Evolutionary conservation across 2,113 vertebrate genomes (phyloP).

Genomic region (Otocyon megalotis): DNA sequence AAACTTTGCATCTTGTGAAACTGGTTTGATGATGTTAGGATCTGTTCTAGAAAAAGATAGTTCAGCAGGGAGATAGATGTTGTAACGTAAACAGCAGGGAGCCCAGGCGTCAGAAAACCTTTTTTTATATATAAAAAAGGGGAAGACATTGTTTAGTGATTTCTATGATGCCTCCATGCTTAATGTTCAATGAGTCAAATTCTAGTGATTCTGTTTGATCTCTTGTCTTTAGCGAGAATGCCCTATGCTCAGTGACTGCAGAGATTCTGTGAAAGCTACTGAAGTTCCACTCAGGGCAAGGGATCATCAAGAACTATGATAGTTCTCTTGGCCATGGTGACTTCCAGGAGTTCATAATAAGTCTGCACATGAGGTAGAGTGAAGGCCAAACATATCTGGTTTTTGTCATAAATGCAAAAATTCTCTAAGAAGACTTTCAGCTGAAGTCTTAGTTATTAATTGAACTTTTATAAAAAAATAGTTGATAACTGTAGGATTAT

Average conservation of each 20-base stretch:
- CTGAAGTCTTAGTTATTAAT: not conserved
- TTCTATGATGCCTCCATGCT: not conserved
- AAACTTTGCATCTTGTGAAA: not conserved
- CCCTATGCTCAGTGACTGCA: not conserved
- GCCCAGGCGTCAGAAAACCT: not conserved
- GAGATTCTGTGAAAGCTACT: not conserved
- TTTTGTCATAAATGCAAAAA: not conserved
- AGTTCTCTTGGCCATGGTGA: not conserved
- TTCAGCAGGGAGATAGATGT: not conserved
- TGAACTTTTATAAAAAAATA: not conserved
- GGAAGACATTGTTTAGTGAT: not conserved
- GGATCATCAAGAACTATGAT: not conserved
- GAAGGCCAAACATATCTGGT: not conserved
- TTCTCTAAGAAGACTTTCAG: not conserved
- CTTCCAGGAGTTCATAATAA: not conserved
- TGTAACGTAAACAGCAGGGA: not conserved
- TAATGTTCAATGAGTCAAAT: not conserved
- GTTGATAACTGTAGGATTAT: not conserved
- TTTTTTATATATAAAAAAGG: not conserved
- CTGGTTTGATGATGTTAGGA: not conserved
- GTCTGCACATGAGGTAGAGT: not conserved
- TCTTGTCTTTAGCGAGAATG: not conserved
- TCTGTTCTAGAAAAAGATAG: not conserved
- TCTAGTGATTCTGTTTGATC: not conserved
- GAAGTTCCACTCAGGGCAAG: not conserved